phyloP scores from a whole-genome alignment of 2,888 invertebrate genomes.

The Cataglyphis rosenhaueri region DNA sequence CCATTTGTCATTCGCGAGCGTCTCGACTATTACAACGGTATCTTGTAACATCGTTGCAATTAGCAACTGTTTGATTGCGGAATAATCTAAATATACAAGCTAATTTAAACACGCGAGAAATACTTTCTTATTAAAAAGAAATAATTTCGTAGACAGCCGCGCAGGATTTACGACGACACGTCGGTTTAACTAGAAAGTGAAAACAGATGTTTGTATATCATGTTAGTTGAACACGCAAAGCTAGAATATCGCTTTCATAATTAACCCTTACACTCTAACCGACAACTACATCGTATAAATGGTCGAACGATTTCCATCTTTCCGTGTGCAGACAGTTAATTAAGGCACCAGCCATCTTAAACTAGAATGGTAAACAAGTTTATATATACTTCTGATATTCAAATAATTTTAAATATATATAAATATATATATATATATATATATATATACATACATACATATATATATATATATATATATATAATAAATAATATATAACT shows the following conservation, averaged over 20 bases:
- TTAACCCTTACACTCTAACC: conserved; percentile 1
- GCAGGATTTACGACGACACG: background rate
- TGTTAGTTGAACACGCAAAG: background rate
- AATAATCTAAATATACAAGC: conserved; percentile 17
- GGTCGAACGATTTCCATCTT: background rate
- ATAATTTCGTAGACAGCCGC: background rate
- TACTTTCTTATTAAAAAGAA: background rate
- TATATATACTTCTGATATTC: background rate
- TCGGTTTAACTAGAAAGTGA: conserved; percentile 27
- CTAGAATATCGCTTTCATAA: conserved; percentile 29
- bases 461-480: background rate
- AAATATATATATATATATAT: background rate
- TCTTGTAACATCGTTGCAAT: conserved; percentile 22
- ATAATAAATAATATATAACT: background rate
- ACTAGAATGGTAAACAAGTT: background rate
- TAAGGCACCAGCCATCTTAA: background rate
- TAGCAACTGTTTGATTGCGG: conserved; percentile 3
- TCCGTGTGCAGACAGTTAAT: background rate
- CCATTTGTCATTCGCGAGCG: conserved; percentile 40
- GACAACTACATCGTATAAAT: background rate
- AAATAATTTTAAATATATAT: background rate
- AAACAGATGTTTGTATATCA: conserved; percentile 30
- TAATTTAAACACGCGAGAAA: background rate
- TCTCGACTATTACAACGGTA: conserved; percentile 24
- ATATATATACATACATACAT: conserved; percentile 1